Conservation (phyloP, 1,140 invertebrate genomes). For the Lysiphlebus fabarum region DNA sequence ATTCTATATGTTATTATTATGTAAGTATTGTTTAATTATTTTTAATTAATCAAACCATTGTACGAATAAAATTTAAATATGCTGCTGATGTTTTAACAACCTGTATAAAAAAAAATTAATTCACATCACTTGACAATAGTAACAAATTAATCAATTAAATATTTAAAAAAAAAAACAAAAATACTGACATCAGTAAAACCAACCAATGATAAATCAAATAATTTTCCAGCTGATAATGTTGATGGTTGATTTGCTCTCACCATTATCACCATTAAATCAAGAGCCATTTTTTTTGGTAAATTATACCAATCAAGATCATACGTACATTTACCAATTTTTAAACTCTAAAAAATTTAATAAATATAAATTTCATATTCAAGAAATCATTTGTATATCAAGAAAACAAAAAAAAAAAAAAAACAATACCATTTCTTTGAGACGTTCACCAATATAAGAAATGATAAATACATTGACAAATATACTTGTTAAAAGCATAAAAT, state of each 20-base stretch:
- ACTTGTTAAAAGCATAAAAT: conserved; percentile 31
- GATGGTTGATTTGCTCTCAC: conserved; percentile 31
- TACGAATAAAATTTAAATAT: conserved; percentile 41
- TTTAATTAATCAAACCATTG: conserved; percentile 22
- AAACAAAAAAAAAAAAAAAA: too few species aligned
- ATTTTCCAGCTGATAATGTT: conserved; percentile 34
- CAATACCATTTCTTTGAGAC: conserved; percentile 41
- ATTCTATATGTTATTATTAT: too few species aligned
- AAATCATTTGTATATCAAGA: too few species aligned
- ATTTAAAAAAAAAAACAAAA: neutral
- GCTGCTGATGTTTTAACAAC: conserved; percentile 42
- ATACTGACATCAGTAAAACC: conserved; percentile 37
- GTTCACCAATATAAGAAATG: conserved; percentile 38
- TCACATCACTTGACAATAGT: neutral
- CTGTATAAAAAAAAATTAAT: conserved; percentile 27
- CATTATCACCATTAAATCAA: conserved; percentile 35
- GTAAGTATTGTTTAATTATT: neutral
- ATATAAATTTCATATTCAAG: too few species aligned
- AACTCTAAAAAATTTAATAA: conserved; percentile 27
- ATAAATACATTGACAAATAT: conserved; percentile 28
- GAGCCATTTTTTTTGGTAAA: conserved; percentile 31
- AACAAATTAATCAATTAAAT: neutral
- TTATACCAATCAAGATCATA: conserved; percentile 37
- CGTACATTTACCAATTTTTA: conserved; percentile 29
- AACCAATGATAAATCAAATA: conserved; percentile 38